Percentiles rank a stretch among this genome's conserved stretches.
Conservation (phyloP, 2,113 vertebrate genomes). For the Siphamia tubifer region DNA sequence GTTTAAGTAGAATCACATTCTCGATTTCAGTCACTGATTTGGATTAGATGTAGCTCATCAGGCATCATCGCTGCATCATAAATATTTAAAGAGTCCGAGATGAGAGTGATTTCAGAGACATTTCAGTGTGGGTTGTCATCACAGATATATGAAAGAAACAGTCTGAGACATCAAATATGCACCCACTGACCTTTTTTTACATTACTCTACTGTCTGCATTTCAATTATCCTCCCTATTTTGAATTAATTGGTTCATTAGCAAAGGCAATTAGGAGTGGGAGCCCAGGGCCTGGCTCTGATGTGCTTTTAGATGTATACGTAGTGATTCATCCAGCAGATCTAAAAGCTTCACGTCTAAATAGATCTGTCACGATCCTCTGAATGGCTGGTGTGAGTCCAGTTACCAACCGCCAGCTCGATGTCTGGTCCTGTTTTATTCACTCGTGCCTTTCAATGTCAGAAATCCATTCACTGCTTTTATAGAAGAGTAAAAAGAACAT, state of each 20-base stretch:
- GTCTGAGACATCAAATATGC: slow-evolving; percentile 48
- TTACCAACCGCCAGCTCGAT: not conserved
- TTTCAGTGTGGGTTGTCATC: slow-evolving; percentile 8
- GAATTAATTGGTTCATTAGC: slow-evolving; percentile 71
- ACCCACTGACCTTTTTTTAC: slow-evolving; percentile 31
- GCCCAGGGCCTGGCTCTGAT: slow-evolving; percentile 18
- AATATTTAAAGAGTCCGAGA: slow-evolving; percentile 56
- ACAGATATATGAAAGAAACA: slow-evolving; percentile 18
- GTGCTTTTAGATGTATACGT: slow-evolving; percentile 37
- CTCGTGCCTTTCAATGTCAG: not conserved
- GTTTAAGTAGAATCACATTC: not conserved
- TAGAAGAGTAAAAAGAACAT: no score
- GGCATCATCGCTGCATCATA: slow-evolving; percentile 36
- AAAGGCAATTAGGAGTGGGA: slow-evolving; percentile 42
- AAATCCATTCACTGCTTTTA: no score
- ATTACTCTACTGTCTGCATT: slow-evolving; percentile 47
- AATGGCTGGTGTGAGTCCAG: not conserved
- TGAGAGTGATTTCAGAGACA: slow-evolving; percentile 42
- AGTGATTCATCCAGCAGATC: slow-evolving; percentile 31
- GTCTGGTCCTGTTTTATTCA: not conserved
- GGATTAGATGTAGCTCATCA: slow-evolving; percentile 10
- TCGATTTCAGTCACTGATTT: slow-evolving; percentile 1
- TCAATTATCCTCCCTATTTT: slow-evolving; percentile 44
- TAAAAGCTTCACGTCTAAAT: slow-evolving; percentile 11
- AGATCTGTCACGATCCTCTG: slow-evolving; percentile 1